Evolutionary conservation across 2,113 vertebrate genomes (phyloP).

Genomic region (Garra rufa): DNA sequence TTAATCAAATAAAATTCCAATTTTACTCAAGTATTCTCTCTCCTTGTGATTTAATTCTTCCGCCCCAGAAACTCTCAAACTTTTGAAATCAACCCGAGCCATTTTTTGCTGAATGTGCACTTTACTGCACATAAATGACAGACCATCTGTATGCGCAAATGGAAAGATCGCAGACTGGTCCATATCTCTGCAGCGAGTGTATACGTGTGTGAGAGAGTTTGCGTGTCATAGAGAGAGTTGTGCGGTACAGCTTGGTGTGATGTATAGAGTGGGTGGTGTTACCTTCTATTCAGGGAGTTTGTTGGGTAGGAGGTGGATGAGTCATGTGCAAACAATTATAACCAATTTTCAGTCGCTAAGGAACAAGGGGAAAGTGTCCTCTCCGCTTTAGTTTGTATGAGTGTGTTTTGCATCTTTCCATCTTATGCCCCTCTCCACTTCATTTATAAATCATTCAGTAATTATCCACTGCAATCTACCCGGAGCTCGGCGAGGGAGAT

Average conservation of each 20-base stretch:
- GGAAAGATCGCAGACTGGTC: neutral
- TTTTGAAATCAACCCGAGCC: conserved; percentile 3
- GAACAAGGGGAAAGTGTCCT: conserved; percentile 59
- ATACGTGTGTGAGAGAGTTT: conserved; percentile 9
- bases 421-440: conserved; percentile 39
- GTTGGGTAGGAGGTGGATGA: conserved; percentile 62
- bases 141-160: neutral
- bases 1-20: too few species aligned
- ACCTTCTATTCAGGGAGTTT: conserved; percentile 62
- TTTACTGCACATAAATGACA: neutral
- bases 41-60: neutral
- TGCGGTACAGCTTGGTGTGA: conserved; percentile 45
- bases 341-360: conserved; percentile 63
- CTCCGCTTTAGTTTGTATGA: conserved; percentile 46
- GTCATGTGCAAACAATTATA: conserved; percentile 64
- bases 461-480: conserved; percentile 48
- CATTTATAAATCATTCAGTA: conserved; percentile 44
- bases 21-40: neutral
- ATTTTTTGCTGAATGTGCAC: neutral
- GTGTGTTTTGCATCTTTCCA: conserved; percentile 28
- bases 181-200: neutral
- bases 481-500: conserved; percentile 12
- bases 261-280: conserved; percentile 61
- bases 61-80: neutral
- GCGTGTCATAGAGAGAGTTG: conserved; percentile 32